A percentile compares a stretch with the other conserved stretches of the same genome.
Conservation (phyloP, 2,797 vertebrate species). For the Sebastes iracundus region DNA sequence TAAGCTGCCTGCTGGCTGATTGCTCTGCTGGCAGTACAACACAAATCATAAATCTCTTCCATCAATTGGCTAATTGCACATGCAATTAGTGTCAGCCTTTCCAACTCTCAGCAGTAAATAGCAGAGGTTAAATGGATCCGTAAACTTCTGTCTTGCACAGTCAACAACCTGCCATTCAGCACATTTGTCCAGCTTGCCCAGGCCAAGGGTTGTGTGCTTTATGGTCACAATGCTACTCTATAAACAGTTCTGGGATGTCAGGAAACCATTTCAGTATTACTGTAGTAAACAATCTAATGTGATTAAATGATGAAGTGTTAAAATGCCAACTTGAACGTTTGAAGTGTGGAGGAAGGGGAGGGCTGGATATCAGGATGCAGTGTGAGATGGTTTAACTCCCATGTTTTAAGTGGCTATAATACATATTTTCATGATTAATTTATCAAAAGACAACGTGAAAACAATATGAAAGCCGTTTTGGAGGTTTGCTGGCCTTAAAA, state of each 20-base stretch:
- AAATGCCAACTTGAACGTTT: not conserved
- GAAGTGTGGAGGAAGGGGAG: not conserved
- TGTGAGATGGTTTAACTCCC: not conserved
- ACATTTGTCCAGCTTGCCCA: not conserved
- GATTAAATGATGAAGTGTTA: too few relatives aligned
- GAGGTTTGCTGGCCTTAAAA: too few relatives aligned
- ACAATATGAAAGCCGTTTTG: not conserved
- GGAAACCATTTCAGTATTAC: not conserved
- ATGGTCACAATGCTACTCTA: not conserved
- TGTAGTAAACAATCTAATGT: conserved; percentile 3
- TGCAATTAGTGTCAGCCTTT: not conserved
- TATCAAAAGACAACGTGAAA: not conserved
- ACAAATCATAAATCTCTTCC: not conserved
- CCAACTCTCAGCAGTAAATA: not conserved
- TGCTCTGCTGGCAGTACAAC: not conserved
- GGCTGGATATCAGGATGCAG: not conserved
- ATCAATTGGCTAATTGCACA: not conserved
- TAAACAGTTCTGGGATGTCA: not conserved
- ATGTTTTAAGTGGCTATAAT: not conserved
- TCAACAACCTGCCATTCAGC: conserved; percentile 10
- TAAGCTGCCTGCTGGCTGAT: not conserved
- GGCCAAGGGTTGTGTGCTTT: not conserved
- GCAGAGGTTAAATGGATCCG: not conserved
- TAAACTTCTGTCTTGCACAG: conserved; percentile 11
- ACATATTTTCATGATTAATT: not conserved